A percentile compares a stretch with the other conserved stretches of the same genome.
phyloP scores from a whole-genome alignment of 2,888 invertebrate species.

The Baronia brevicornis region DNA sequence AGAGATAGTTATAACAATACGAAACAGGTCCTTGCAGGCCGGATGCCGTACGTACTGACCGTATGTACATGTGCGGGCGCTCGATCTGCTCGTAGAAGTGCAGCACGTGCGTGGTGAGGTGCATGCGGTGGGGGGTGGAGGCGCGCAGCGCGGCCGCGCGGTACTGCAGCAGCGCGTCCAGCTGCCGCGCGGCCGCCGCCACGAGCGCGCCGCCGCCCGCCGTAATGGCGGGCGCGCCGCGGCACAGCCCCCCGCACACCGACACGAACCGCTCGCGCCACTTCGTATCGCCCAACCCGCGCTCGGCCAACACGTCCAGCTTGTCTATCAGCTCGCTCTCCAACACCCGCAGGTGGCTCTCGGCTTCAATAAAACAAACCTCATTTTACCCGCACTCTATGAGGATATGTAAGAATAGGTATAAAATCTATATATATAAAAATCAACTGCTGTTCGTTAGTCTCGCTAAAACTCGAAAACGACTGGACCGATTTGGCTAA shows the following conservation, averaged over 20 bases:
- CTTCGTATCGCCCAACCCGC: conserved; percentile 71
- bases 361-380: too few species aligned
- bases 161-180: conserved; percentile 87
- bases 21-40: too few species aligned
- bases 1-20: too few species aligned
- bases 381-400: too few species aligned
- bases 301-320: conserved; percentile 90
- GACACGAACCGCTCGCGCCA: conserved; percentile 86
- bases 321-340: conserved; percentile 96
- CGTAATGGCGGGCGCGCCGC: conserved; percentile 83
- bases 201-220: conserved; percentile 85
- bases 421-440: neutral
- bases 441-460: too few species aligned
- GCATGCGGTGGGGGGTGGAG: conserved; percentile 53
- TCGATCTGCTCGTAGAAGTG: conserved; percentile 96
- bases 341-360: conserved; percentile 77
- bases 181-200: conserved; percentile 86
- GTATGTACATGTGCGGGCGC: conserved; percentile 95
- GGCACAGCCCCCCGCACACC: conserved; percentile 82
- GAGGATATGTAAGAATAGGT: too few species aligned
- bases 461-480: too few species aligned
- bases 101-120: conserved; percentile 58
- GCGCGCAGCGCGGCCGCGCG: conserved; percentile 37
- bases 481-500: too few species aligned
- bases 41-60: conserved; percentile 77